A percentile compares a stretch with the other conserved stretches of the same genome.
These are phyloP conservation scores for Cosmopolites sordidus DNA, from an alignment of 2,888 invertebrate species.

Conservation along the genomic window DNA sequence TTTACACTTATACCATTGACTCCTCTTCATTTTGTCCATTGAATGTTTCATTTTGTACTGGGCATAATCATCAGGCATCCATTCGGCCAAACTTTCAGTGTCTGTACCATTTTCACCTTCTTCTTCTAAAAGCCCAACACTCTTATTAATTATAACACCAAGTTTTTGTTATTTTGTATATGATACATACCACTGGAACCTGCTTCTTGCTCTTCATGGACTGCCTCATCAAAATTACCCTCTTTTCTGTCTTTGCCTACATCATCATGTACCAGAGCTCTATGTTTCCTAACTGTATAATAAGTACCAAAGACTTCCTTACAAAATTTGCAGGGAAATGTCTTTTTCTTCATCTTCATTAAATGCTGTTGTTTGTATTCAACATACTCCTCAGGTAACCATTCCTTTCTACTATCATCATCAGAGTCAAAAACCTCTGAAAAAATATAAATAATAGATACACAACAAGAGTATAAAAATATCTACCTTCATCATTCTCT, in stretches of 20 bases:
- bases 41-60: constrained; percentile 35
- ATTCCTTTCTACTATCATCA: constrained; percentile 31
- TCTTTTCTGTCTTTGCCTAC: constrained; percentile 17
- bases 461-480: background rate
- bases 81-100: constrained; percentile 31
- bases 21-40: constrained; percentile 27
- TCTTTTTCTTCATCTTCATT: constrained; percentile 25
- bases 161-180: background rate
- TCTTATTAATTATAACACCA: background rate
- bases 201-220: background rate
- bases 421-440: constrained; percentile 1
- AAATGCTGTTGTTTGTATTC: constrained; percentile 34
- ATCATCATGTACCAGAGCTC: constrained; percentile 17
- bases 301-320: constrained; percentile 35
- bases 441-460: background rate
- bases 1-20: constrained; percentile 38
- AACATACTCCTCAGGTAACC: constrained; percentile 35
- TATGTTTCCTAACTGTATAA: constrained; percentile 36
- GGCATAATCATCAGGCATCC: constrained; percentile 37
- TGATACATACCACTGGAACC: background rate
- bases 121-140: background rate
- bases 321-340: constrained; percentile 42
- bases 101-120: constrained; percentile 20
- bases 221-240: constrained; percentile 3
- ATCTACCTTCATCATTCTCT: background rate